Conservation (phyloP, 1,140 invertebrate species). For the Wiebesia pumilae region DNA sequence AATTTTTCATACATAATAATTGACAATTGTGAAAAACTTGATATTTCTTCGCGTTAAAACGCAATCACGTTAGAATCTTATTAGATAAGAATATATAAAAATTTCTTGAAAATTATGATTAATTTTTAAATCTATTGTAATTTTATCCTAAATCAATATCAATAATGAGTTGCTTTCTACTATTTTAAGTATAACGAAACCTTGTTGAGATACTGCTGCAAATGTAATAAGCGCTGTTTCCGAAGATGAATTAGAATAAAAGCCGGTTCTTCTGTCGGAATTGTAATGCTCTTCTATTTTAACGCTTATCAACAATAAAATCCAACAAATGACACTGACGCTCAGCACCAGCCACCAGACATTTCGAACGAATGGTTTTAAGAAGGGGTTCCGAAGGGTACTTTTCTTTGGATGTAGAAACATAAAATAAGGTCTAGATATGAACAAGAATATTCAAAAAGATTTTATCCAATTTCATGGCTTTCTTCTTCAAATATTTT, state of each 20-base stretch:
- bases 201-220: conserved; percentile 75
- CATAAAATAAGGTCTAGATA: conserved; percentile 76
- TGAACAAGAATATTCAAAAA: background rate
- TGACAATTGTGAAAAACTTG: background rate
- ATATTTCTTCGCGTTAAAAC: background rate
- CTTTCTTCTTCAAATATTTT: background rate
- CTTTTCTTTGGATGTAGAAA: conserved; percentile 80
- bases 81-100: too few relatives aligned
- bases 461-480: background rate
- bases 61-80: too few relatives aligned
- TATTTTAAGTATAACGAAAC: conserved; percentile 57
- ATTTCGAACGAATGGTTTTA: conserved; percentile 60
- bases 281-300: conserved; percentile 51
- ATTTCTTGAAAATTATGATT: background rate
- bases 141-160: too few relatives aligned
- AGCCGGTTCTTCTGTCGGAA: conserved; percentile 24
- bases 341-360: conserved; percentile 60
- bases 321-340: conserved; percentile 57
- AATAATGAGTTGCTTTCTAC: background rate
- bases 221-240: conserved; percentile 67
- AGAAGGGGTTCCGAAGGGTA: conserved; percentile 75
- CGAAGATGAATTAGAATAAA: conserved; percentile 55
- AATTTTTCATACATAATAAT: background rate
- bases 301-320: conserved; percentile 53
- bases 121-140: background rate